Base-by-base conservation (phyloP, 2,113 vertebrate genomes). In the Tetraodon nigroviridis region DNA sequence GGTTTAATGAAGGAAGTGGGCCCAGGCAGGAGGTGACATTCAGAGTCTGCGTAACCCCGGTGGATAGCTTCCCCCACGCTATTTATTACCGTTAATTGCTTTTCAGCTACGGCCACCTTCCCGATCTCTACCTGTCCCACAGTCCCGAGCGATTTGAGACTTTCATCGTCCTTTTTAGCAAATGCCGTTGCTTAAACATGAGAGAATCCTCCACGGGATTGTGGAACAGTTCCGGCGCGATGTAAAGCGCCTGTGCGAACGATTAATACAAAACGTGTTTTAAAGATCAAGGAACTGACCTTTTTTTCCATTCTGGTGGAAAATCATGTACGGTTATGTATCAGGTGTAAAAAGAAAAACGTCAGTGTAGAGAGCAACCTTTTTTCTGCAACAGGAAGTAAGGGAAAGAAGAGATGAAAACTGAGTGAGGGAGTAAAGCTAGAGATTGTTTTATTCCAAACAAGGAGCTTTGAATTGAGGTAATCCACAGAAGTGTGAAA, bases 1-100 rank as follows among this genome's bases (percentile, higher is more conserved):
- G 64, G 78, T 81, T 76, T 84, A 74, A 80, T 81, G 79, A 85
- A 84, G 79, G 80, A 78, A 76, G 32, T 55, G 64, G 74, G 78
- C 76, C 51, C 60, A 55, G 76, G 81, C 82, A 75, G 69, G 76
- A 61, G 81, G 76, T 85, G 83, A 84, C 84, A 85, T 86, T 85
- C 84, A 86, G 69, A 15, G 58, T 45, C 73, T 70, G 65, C 20
- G 47, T 75, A 84, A 80, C 84, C 87, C 81, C 81, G 10, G 61
- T 27, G 66, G 75, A 85, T 80, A 71, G 79, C 71, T 86, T 86
- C 74, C 78, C 69, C 56, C 27, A 68, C 52, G 67, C 84, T 84
- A 85, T 88, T 87, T 87, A 74, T 80, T 84, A 86, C 85, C 85
- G 84, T 88, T 88, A 88, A 88, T 88, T 88, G 85, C 84, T 87